Evolutionary conservation across 1,140 invertebrate species (phyloP).

Genomic region (Scaptodrosophila lebanonensis): DNA sequence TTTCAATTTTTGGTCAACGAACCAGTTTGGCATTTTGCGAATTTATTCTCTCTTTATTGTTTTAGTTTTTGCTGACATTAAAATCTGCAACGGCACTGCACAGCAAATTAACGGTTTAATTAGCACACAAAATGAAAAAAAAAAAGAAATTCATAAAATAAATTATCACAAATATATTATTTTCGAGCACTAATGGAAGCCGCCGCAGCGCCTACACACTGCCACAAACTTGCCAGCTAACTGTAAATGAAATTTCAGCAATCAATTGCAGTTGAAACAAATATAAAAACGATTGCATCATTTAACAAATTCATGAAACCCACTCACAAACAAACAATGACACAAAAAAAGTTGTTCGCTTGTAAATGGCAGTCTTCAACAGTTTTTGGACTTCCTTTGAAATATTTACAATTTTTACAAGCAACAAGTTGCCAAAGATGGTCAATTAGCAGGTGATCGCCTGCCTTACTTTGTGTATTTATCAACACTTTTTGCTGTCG

Average conservation of each 20-base stretch:
- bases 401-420: constrained; percentile 52
- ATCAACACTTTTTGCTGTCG: constrained; percentile 45
- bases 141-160: neutral
- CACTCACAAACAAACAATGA: constrained; percentile 16
- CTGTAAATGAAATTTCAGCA: neutral
- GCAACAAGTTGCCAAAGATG: constrained; percentile 65
- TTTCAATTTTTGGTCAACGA: neutral
- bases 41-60: constrained; percentile 22
- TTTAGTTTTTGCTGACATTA: constrained; percentile 31
- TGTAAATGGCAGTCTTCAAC: neutral
- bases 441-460: constrained; percentile 49
- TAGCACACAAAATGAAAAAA: neutral
- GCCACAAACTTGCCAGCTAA: constrained; percentile 15
- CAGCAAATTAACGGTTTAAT: too few species aligned
- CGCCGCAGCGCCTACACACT: constrained; percentile 14
- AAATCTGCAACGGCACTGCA: constrained; percentile 1
- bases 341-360: neutral
- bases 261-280: constrained; percentile 19
- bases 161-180: too few species aligned
- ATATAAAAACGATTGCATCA: constrained; percentile 50
- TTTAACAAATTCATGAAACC: constrained; percentile 69
- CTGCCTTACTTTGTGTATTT: constrained; percentile 71
- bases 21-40: neutral
- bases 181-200: too few species aligned
- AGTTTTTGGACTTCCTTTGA: constrained; percentile 39